phyloP scores from a whole-genome alignment of 2,797 vertebrate species.

The Simalia tracyae region DNA sequence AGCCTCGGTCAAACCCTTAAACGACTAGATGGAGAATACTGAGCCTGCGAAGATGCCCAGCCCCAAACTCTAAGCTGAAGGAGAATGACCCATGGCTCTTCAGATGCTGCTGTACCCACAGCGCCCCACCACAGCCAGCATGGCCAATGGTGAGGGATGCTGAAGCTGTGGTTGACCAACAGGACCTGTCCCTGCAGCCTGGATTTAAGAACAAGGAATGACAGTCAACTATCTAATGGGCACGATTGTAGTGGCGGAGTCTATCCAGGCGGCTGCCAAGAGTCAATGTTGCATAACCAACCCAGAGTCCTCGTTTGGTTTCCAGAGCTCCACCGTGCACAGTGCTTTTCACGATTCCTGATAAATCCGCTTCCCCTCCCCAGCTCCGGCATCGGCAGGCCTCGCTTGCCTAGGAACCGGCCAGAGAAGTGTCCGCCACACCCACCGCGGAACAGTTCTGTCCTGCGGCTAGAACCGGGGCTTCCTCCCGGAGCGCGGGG shows the following conservation, averaged over 20 bases:
- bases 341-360: neutral
- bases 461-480: neutral
- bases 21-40: neutral
- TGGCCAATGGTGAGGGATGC: neutral
- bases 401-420: accelerated
- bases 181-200: neutral
- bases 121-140: neutral
- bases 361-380: neutral
- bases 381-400: neutral
- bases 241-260: neutral
- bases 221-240: neutral
- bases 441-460: neutral
- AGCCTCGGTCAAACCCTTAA: neutral
- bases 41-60: neutral
- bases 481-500: neutral
- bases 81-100: too few species aligned
- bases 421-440: accelerated
- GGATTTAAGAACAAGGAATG: neutral
- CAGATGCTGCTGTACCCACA: neutral
- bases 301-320: neutral
- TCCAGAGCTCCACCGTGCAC: neutral
- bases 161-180: neutral
- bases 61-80: neutral
- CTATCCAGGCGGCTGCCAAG: neutral
- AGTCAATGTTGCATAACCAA: neutral